These are phyloP conservation scores for Ellobium chinense DNA, from an alignment of 2,888 invertebrate genomes.

Conservation along the genomic window DNA sequence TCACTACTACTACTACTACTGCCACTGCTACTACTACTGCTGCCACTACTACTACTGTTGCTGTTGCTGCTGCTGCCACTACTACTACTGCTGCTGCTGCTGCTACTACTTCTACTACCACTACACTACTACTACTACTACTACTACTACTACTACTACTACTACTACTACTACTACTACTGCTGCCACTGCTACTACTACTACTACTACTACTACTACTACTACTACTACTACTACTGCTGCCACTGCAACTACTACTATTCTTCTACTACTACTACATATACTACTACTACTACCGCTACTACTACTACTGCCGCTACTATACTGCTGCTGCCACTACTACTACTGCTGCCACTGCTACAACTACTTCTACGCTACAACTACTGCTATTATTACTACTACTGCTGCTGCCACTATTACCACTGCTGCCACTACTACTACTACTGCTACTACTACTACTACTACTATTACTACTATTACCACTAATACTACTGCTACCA, in stretches of 20 bases:
- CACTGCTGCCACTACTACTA: conserved; percentile 10
- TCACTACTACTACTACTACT: neutral
- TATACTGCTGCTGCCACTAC: too few species aligned
- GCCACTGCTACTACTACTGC: neutral
- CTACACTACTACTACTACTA: too few species aligned
- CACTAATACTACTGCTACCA: too few species aligned
- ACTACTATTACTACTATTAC: conserved; percentile 53
- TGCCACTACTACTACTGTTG: neutral
- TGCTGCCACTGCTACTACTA: neutral
- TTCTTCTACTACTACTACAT: too few species aligned
- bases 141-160: too few species aligned
- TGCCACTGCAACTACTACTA: too few species aligned
- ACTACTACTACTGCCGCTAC: too few species aligned
- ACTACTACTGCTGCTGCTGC: neutral
- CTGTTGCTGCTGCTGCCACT: neutral
- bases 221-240: neutral
- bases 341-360: too few species aligned
- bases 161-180: neutral
- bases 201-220: conserved; percentile 6
- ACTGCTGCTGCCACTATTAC: conserved; percentile 16
- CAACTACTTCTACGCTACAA: too few species aligned
- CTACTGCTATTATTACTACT: conserved; percentile 11
- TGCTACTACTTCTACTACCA: too few species aligned
- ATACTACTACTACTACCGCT: too few species aligned
- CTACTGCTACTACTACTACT: conserved; percentile 48